Conservation (phyloP, 2,113 vertebrate species). For the Balaeniceps rex region DNA sequence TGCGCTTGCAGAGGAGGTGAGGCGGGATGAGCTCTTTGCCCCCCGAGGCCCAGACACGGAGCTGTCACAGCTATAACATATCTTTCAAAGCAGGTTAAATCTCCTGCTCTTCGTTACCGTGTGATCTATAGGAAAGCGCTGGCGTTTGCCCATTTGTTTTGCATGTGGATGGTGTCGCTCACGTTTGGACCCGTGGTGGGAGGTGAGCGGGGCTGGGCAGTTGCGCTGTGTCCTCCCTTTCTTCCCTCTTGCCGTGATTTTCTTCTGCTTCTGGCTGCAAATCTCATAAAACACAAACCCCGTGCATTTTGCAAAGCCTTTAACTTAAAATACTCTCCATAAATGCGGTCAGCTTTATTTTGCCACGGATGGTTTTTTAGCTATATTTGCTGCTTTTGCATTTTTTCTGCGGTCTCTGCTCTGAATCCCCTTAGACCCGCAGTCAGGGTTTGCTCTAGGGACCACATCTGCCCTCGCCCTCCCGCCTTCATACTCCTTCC, state of each 20-base stretch:
- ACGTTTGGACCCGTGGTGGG: background rate
- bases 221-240: background rate
- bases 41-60: background rate
- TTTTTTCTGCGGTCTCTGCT: background rate
- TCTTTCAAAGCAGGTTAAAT: background rate
- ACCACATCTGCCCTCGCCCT: background rate
- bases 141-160: background rate
- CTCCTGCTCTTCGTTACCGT: background rate
- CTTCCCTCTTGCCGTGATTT: background rate
- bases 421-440: background rate
- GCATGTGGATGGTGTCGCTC: fast-evolving
- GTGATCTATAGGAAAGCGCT: fast-evolving
- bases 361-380: background rate
- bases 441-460: background rate
- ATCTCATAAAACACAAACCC: background rate
- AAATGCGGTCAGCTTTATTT: background rate
- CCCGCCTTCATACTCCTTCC: background rate
- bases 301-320: background rate
- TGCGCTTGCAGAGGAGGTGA: background rate
- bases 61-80: background rate
- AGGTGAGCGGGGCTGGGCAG: background rate
- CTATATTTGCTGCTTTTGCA: background rate
- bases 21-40: background rate
- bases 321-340: background rate
- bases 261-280: background rate